A percentile compares a stretch with the other conserved stretches of the same genome.
phyloP scores from a whole-genome alignment of 2,888 invertebrate genomes.

The Brassicogethes aeneus region DNA sequence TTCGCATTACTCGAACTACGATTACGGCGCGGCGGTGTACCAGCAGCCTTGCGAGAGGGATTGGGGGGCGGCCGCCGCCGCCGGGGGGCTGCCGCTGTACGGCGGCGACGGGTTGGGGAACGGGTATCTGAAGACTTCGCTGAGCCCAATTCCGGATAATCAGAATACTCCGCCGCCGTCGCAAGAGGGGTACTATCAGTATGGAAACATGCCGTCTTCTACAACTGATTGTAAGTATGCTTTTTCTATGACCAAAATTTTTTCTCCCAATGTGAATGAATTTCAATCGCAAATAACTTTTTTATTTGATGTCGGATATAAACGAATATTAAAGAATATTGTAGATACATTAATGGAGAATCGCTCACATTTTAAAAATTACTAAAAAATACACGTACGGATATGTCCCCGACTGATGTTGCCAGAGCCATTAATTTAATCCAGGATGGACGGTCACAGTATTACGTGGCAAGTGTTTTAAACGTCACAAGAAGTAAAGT shows the following conservation, averaged over 20 bases:
- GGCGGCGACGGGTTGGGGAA: conserved; percentile 30
- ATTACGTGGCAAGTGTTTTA: no score
- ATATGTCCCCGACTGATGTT: no score
- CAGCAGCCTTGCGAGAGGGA: conserved; percentile 34
- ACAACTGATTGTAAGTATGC: conserved; percentile 31
- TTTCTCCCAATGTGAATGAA: no score
- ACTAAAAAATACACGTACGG: no score
- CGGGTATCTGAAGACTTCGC: conserved; percentile 36
- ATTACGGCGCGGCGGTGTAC: conserved; percentile 34
- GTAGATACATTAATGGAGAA: no score
- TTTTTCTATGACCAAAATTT: conserved; percentile 3
- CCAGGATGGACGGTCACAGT: no score
- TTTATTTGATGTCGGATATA: no score
- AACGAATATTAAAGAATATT: no score
- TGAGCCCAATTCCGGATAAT: conserved; percentile 36
- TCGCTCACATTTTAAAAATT: no score
- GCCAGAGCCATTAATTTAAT: no score
- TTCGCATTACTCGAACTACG: conserved; percentile 34
- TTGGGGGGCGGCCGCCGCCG: conserved; percentile 28
- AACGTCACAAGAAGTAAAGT: no score
- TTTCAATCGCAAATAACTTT: no score
- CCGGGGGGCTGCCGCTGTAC: conserved; percentile 25
- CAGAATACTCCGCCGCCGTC: conserved; percentile 35
- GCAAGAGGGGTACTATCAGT: conserved; percentile 36
- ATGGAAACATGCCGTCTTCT: conserved; percentile 31